Evolutionary conservation across 1,140 invertebrate species (phyloP), one percentile per base, ranked within the genome.

Genomic region (Calliopsis andreniformis): DNA sequence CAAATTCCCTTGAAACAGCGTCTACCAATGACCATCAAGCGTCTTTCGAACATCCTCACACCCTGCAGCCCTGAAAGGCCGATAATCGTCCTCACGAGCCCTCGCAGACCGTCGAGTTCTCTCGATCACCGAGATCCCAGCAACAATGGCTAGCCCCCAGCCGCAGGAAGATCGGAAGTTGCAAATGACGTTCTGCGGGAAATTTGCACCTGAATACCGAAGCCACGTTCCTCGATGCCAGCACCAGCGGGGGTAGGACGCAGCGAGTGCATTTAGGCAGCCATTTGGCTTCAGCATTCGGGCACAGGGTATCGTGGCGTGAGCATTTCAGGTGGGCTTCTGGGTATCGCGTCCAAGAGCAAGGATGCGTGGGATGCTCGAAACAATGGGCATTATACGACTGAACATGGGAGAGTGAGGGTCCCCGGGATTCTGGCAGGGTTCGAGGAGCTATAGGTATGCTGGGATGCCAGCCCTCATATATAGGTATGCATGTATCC

Each of bases 361-460:
- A 80, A 70, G 80, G 78, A 85, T 84, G 70, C 80, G 70, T 83
- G 64, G 82, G 82, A 84, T 80, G 83, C 69, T 79, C 71, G 78
- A 82, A 84, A 85, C 84, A 85, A 85, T 85, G 71, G 84, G 73
- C 80, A 85, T 85, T 85, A 85, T 85, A 76, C 64, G 45, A 45
- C 43, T 67, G 69, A 63, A 64, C 71, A 59, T n/a, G n/a, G 47
- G 62, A 70, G 53, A 58, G 66, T 53, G 63, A 64, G 78, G 77
- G 71, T 71, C 62, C 10, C 76, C 39, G 62, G 51, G 76, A 79
- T 67, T 80, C 53, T 70, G 79, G 71, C 73, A 80, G 78, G 62
- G 28, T 68, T 76, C 56, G 62, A 68, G 77, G 39, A 68, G 71
- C 66, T 85, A 85, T 85, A 84, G 83, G 76, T 85, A 85, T 85